Conservation (phyloP, 2,797 vertebrate genomes). For the Poeciliopsis gracilis region DNA sequence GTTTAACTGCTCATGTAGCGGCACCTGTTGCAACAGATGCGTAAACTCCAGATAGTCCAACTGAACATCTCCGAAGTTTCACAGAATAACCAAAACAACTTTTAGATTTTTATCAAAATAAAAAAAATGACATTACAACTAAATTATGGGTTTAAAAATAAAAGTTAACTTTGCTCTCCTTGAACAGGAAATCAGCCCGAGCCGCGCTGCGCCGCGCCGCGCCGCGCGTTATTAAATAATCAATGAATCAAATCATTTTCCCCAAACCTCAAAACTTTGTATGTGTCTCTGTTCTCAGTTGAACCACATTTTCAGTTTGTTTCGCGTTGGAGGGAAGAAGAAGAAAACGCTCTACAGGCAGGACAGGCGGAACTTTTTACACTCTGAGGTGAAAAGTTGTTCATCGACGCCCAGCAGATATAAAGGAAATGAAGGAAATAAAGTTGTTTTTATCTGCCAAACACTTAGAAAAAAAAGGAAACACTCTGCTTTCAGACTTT, state of each 20-base stretch:
- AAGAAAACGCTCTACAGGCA: conserved; percentile 22
- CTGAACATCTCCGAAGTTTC: not conserved
- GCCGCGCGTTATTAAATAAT: conserved; percentile 7
- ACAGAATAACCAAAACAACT: not conserved
- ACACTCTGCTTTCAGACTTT: not conserved
- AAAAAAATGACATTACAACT: not conserved
- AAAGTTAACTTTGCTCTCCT: conserved; percentile 11
- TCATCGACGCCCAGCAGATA: conserved; percentile 46
- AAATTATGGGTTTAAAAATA: not conserved
- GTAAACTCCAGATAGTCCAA: conserved; percentile 9
- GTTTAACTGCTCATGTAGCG: conserved; percentile 23
- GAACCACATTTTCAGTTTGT: conserved; percentile 29
- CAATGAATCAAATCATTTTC: conserved; percentile 23
- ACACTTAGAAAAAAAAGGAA: not conserved
- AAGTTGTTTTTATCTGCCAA: not conserved
- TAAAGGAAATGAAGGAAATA: conserved; percentile 11
- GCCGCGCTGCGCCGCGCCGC: not conserved
- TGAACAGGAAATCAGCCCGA: conserved; percentile 54
- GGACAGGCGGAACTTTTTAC: conserved; percentile 54
- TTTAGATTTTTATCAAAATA: not conserved
- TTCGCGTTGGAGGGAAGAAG: conserved; percentile 25
- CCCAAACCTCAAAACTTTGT: conserved; percentile 25
- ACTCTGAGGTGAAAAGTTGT: conserved; percentile 46
- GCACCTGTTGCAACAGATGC: conserved; percentile 75
- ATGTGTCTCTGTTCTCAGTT: conserved; percentile 30